Conservation (phyloP, 1,140 invertebrate species). For the Drosophila obscura region DNA sequence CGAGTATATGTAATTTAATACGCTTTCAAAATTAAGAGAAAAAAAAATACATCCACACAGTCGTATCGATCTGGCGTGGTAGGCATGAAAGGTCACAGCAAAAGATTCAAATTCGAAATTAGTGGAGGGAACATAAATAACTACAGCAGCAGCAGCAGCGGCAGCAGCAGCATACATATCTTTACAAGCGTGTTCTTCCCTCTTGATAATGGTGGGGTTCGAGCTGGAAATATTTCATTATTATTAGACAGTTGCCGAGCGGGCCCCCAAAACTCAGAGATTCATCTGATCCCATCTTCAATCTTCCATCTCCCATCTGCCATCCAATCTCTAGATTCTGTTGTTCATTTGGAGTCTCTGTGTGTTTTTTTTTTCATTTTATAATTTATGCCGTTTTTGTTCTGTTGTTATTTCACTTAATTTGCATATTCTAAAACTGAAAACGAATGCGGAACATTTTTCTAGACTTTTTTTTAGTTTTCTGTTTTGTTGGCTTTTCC, state of each 20-base stretch:
- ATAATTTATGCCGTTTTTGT: slow-evolving; percentile 65
- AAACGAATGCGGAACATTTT: slow-evolving; percentile 16
- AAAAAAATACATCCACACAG: slow-evolving; percentile 48
- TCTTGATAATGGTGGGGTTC: not conserved
- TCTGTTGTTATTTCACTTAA: slow-evolving; percentile 55
- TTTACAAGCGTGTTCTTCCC: slow-evolving; percentile 34
- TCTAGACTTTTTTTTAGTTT: slow-evolving; percentile 25
- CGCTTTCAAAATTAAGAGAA: slow-evolving; percentile 79
- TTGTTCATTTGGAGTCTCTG: slow-evolving; percentile 2
- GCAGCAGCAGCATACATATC: slow-evolving; percentile 11
- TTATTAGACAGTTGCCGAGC: slow-evolving; percentile 79
- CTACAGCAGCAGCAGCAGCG: slow-evolving; percentile 35
- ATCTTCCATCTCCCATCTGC: slow-evolving; percentile 57
- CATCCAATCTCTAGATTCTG: slow-evolving; percentile 17
- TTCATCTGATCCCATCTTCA: slow-evolving; percentile 24
- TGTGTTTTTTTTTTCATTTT: slow-evolving; percentile 4
- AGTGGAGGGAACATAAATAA: slow-evolving; percentile 66
- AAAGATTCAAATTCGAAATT: slow-evolving; percentile 77
- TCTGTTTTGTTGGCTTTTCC: slow-evolving; percentile 8
- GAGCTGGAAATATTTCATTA: slow-evolving; percentile 77
- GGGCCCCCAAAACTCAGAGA: slow-evolving; percentile 25
- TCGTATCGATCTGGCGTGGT: slow-evolving; percentile 51
- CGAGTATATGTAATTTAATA: slow-evolving; percentile 73
- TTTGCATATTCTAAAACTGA: slow-evolving; percentile 69
- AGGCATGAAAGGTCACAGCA: slow-evolving; percentile 77